Percentiles rank a stretch among this genome's conserved stretches.
phyloP scores from a whole-genome alignment of 1,140 invertebrate species.

The Drosophila azteca region DNA sequence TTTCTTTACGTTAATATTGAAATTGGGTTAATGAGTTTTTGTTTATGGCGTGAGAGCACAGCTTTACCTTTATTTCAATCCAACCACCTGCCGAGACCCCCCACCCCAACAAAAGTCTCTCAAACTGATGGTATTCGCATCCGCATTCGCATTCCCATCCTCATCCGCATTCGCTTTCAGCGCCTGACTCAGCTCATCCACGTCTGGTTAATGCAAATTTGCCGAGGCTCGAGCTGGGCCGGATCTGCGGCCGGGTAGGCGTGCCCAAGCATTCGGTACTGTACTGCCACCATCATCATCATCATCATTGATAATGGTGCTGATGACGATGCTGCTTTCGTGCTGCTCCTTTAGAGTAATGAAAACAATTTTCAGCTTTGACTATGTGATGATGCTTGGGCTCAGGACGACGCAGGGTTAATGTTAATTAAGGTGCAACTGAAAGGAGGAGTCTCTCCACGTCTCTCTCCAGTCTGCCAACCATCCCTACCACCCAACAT shows the following conservation, averaged over 20 bases:
- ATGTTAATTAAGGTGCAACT: slow-evolving; percentile 67
- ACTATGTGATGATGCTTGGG: slow-evolving; percentile 17
- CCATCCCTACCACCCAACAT: slow-evolving; percentile 5
- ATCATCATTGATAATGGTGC: slow-evolving; percentile 25
- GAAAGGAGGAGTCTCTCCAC: background rate
- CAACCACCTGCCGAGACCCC: background rate
- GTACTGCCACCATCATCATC: background rate
- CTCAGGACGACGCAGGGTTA: slow-evolving; percentile 40
- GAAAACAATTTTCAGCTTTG: slow-evolving; percentile 66
- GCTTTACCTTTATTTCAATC: slow-evolving; percentile 16
- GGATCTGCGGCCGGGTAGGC: background rate
- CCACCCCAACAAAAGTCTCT: background rate
- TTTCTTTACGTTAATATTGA: slow-evolving; percentile 72
- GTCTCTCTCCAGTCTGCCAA: no score
- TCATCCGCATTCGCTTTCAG: slow-evolving; percentile 33
- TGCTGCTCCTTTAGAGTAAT: slow-evolving; percentile 36
- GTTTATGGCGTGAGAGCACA: slow-evolving; percentile 57
- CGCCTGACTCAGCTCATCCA: background rate
- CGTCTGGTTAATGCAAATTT: slow-evolving; percentile 67
- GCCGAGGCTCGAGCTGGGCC: slow-evolving; percentile 5
- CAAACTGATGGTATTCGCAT: slow-evolving; percentile 3
- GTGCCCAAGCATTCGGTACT: slow-evolving; percentile 10
- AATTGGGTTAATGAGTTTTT: slow-evolving; percentile 81
- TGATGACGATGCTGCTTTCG: slow-evolving; percentile 3
- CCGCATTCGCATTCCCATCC: slow-evolving; percentile 15